Percentiles rank a stretch among this genome's conserved stretches.
These are phyloP conservation scores for Nowickia ferox DNA, from an alignment of 2,888 invertebrate genomes.

Conservation along the genomic window DNA sequence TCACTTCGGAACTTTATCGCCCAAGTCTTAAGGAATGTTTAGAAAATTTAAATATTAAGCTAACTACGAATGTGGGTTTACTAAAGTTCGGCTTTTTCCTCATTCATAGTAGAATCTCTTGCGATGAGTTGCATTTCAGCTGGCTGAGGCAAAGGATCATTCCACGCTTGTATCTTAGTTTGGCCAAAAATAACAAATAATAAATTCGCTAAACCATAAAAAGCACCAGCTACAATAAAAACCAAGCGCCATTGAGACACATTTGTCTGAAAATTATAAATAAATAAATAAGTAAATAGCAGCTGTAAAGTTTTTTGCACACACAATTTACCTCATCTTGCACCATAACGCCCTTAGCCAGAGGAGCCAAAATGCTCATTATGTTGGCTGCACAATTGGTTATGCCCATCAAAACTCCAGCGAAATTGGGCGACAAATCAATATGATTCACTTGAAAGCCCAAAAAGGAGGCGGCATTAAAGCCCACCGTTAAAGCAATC, in stretches of 20 bases:
- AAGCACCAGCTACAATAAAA: conserved; percentile 84
- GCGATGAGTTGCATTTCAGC: conserved; percentile 65
- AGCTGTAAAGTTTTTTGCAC: conserved; percentile 7
- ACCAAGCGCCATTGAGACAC: conserved; percentile 85
- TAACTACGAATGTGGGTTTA: not conserved
- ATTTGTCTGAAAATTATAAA: conserved; percentile 84
- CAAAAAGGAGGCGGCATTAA: conserved; percentile 89
- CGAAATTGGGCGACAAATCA: conserved; percentile 92
- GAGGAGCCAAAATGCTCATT: conserved; percentile 91
- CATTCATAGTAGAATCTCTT: not conserved
- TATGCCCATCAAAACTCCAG: conserved; percentile 92
- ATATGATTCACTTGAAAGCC: conserved; percentile 93
- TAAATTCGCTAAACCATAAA: conserved; percentile 84
- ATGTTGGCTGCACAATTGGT: conserved; percentile 91
- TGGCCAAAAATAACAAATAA: conserved; percentile 84
- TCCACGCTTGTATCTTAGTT: conserved; percentile 85
- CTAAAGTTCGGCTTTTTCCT: not conserved
- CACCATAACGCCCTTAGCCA: conserved; percentile 88
- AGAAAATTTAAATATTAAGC: not conserved
- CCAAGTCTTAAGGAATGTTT: too few species aligned
- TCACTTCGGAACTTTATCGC: too few species aligned
- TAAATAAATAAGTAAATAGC: conserved; percentile 29
- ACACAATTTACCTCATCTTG: conserved; percentile 86
- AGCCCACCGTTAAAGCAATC: conserved; percentile 89
- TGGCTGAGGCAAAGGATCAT: conserved; percentile 82